Percentiles rank a stretch among this genome's conserved stretches.
phyloP scores from a whole-genome alignment of 2,888 invertebrate genomes.

The Dioctria linearis region DNA sequence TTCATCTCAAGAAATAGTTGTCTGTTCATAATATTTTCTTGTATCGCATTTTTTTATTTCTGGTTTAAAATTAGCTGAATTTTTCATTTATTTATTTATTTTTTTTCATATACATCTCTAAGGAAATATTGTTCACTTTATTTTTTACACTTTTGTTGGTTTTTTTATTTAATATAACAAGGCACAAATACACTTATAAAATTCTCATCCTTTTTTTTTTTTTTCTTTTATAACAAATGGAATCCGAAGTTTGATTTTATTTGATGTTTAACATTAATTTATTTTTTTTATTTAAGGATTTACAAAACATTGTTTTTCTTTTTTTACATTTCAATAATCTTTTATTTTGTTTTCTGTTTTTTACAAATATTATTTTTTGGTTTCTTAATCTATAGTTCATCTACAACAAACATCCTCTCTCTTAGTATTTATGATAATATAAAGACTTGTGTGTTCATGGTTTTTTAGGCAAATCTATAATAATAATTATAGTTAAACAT shows the following conservation, averaged over 20 bases:
- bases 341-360: constrained; percentile 6
- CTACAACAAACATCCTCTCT: too few species aligned
- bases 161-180: constrained; percentile 42
- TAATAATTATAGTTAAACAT: too few species aligned
- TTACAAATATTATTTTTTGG: neutral
- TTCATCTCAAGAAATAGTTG: constrained; percentile 43
- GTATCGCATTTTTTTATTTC: neutral
- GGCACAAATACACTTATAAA: constrained; percentile 53
- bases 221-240: constrained; percentile 29
- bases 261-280: constrained; percentile 19
- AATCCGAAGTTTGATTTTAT: constrained; percentile 34
- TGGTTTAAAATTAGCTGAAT: constrained; percentile 27
- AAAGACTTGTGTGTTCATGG: too few species aligned
- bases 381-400: too few species aligned
- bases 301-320: constrained; percentile 15
- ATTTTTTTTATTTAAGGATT: neutral
- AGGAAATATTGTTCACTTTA: constrained; percentile 47
- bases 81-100: neutral
- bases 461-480: too few species aligned
- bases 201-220: constrained; percentile 17
- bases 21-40: constrained; percentile 20
- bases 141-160: neutral
- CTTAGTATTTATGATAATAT: too few species aligned
- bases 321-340: neutral
- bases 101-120: neutral